Base-by-base conservation (phyloP, 2,797 vertebrate species). In the Austrolebias charrua region DNA sequence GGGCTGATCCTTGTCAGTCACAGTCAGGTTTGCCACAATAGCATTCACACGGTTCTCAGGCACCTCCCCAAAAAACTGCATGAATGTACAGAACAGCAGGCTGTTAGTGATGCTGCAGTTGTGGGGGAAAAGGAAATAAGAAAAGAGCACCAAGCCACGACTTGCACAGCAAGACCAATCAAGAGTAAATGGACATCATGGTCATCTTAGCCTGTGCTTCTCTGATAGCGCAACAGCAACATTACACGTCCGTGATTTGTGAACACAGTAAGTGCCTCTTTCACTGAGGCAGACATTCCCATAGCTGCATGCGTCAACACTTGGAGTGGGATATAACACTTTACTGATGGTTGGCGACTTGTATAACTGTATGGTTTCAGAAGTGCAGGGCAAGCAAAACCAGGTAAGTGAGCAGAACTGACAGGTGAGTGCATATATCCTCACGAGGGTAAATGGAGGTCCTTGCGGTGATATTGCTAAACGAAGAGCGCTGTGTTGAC, bases 1-100 rank as follows among this genome's bases (percentile, higher is more conserved):
- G 29, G 96, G 96, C 80, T 98, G 96, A 76, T 99, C 97, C 75
- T 98, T 99, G 80, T 99, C 97, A 0, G 95, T 96, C 80, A 99
- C 95, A 0, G 96, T 95, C 71, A 99, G 90, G 71, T 99, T 98
- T 13, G 95, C 93, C 15, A 98, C 95, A 4, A 96, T 95, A 81
- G 98, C 90, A 64, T 98, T 95, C 60, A 97, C 90, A 56, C 94
- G 91, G 89, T 99, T 98, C 80, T 98, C 97, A 0, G 93, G 95
- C 48, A 99, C 97, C 77, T 96, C 95, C 1, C 96, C 97, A 0
- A 93, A 95, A 89, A 98, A 98, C 97, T 99, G 80, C 24, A 88
- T 85, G 78, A 81, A 85, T 2, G 20, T 4, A 66, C 38, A 70
- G 76, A 77, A 52, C 66, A 72, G 72, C 28, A 53, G 76, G 77